Evolutionary conservation across 53 echinoderm and acorn worm genomes (phyloP), one percentile per base, ranked within the genome.

Genomic region (Luidia sarsii): DNA sequence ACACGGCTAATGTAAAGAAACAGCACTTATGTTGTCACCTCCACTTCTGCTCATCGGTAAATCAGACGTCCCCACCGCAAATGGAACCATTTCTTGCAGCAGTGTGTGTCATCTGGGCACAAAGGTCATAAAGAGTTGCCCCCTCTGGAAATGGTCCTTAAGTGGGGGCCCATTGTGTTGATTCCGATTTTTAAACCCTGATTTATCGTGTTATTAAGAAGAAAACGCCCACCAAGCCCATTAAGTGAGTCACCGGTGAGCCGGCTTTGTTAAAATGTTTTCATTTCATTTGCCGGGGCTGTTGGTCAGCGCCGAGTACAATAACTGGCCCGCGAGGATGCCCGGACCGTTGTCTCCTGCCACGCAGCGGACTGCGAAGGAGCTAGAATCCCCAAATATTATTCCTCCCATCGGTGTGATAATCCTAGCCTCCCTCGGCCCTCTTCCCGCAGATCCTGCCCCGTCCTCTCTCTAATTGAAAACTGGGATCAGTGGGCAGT

Each of bases 241-340:
- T 74, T 33, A 77, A 39, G 61, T 77, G 77, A 77, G 34, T 77
- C 77, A 77, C 77, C 77, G 31, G 60, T 77, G 23, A 77, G n/a
- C n/a, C n/a, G n/a, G 77, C 77, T 77, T 77, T 77, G 77, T 77
- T 77, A 77, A 77, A 67, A 77, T 77, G 77, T 77, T 77, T 77
- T 77, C 61, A 21, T 77, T 77, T 77, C 77, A 77, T 77, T 77
- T 59, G 54, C 36, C 59, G n/a, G 46, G 57, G 67, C 61, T 61
- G 77, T 77, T 48, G 2, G 33, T 31, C 61, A 61, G 48, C 61
- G 51, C 70, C 33, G 4, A 49, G 15, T 59, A 43, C 60, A 59
- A 60, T 61, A 77, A 60, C 56, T 55, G 74, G 74, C 57, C 74
- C n/a, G 39, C 23, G 57, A 57, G 57, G 56, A 74, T 6, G 8